Evolutionary conservation across 2,888 invertebrate genomes (phyloP).

Genomic region (Marronus borbonicus): DNA sequence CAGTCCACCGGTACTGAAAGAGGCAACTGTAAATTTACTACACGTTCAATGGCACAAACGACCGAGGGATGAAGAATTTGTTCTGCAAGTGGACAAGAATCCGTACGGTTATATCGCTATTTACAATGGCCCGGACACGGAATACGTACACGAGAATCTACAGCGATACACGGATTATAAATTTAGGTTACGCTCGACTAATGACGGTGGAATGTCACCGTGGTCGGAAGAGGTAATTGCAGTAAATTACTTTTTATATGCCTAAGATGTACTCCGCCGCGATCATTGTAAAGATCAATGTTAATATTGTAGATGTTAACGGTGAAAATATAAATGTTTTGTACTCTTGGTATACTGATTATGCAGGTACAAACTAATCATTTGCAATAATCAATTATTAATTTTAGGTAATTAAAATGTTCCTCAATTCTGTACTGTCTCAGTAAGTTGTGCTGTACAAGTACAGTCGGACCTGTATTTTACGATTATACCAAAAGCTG

Average conservation of each 20-base stretch:
- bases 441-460: no score
- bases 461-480: no score
- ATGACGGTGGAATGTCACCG: conserved; percentile 86
- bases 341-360: no score
- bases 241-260: conserved; percentile 13
- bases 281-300: not conserved
- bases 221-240: conserved; percentile 84
- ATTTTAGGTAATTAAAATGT: no score
- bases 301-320: not conserved
- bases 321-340: not conserved
- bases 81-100: conserved; percentile 83
- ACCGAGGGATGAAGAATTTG: conserved; percentile 85
- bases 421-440: no score
- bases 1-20: conserved; percentile 80
- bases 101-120: conserved; percentile 74
- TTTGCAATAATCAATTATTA: no score
- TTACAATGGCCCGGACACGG: conserved; percentile 83
- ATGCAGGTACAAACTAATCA: no score
- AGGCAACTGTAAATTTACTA: conserved; percentile 77
- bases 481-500: no score
- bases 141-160: conserved; percentile 79
- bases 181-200: conserved; percentile 86
- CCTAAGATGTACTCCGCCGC: not conserved
- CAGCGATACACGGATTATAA: conserved; percentile 85
- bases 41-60: conserved; percentile 83